Evolutionary conservation across 2,888 invertebrate genomes (phyloP).

Genomic region (Dioctria linearis): DNA sequence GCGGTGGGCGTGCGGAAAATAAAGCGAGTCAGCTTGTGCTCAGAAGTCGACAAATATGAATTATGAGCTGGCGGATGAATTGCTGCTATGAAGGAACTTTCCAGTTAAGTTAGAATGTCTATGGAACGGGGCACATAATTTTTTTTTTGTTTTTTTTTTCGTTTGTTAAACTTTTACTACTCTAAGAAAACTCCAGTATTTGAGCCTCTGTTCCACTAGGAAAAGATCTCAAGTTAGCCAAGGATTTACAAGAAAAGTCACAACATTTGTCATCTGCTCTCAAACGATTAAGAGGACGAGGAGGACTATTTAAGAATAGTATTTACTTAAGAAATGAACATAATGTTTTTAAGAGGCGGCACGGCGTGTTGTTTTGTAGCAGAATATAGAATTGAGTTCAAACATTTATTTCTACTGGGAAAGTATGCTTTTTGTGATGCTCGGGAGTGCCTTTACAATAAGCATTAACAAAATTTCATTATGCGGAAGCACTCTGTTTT

Average conservation of each 20-base stretch:
- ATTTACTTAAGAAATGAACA: constrained; percentile 7
- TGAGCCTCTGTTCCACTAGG: background rate
- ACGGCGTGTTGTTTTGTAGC: background rate
- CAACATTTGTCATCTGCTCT: constrained; percentile 40
- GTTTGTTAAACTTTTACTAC: constrained; percentile 28
- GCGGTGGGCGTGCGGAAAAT: background rate
- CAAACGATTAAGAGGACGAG: constrained; percentile 36
- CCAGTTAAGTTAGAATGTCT: constrained; percentile 37
- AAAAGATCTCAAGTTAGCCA: background rate
- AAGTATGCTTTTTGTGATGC: too few relatives aligned
- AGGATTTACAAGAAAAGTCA: constrained; percentile 34
- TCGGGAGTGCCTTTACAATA: too few relatives aligned
- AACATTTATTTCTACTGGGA: too few relatives aligned
- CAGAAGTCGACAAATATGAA: constrained; percentile 42
- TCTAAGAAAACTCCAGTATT: background rate
- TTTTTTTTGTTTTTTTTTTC: constrained; percentile 14
- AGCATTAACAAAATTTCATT: too few relatives aligned
- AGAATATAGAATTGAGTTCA: background rate
- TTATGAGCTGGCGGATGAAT: constrained; percentile 43
- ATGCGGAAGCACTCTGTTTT: too few relatives aligned
- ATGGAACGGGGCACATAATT: background rate
- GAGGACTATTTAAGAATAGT: constrained; percentile 1
- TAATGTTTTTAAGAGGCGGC: background rate
- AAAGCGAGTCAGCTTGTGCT: constrained; percentile 38
- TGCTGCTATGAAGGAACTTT: constrained; percentile 6